Percentiles rank a stretch among this genome's conserved stretches.
Conservation (phyloP, 2,888 invertebrate genomes). For the Byasa hedistus region DNA sequence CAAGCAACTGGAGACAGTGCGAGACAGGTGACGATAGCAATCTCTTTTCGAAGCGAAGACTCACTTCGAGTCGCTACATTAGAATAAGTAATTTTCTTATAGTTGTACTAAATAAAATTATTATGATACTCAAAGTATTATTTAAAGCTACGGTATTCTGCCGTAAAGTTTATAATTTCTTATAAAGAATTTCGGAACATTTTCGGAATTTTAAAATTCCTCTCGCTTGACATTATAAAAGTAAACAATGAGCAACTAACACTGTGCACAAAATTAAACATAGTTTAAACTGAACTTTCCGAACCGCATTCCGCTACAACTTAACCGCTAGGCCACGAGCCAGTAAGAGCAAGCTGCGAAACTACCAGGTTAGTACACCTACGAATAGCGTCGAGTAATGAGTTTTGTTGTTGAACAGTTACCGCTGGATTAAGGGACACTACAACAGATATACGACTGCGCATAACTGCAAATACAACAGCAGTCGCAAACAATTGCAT, state of each 20-base stretch:
- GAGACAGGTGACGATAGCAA: too few species aligned
- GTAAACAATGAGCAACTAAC: not conserved
- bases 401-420: constrained; percentile 75
- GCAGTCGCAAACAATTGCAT: constrained; percentile 41
- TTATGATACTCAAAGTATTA: too few species aligned
- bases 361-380: constrained; percentile 60
- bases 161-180: too few species aligned
- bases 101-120: too few species aligned
- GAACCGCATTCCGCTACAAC: constrained; percentile 25
- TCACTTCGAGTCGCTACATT: too few species aligned
- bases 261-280: not conserved
- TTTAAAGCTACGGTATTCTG: too few species aligned
- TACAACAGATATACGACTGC: constrained; percentile 50
- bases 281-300: not conserved
- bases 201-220: too few species aligned
- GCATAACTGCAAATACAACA: constrained; percentile 37
- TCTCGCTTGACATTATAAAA: not conserved
- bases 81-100: too few species aligned
- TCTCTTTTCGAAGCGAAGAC: too few species aligned
- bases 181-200: too few species aligned
- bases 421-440: constrained; percentile 66
- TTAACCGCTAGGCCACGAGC: constrained; percentile 34
- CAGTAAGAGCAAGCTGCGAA: constrained; percentile 55
- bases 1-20: too few species aligned
- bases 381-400: constrained; percentile 69